These are phyloP conservation scores for Aphodius granarius DNA, from an alignment of 2,888 invertebrate species.

Conservation along the genomic window DNA sequence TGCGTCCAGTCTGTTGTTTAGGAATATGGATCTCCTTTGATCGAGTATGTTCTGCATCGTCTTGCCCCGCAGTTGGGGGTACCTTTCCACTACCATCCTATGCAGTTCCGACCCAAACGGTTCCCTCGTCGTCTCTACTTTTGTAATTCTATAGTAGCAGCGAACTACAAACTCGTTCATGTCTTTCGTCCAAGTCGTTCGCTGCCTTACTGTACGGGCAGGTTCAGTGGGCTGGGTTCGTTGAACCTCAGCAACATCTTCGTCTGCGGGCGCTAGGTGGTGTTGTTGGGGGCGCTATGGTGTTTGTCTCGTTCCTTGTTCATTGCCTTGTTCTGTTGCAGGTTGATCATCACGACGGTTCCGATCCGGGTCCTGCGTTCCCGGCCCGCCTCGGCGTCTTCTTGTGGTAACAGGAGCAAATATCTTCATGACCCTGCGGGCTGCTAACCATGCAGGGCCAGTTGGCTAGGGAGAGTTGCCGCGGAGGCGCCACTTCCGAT, in stretches of 20 bases:
- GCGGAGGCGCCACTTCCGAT: too few species aligned
- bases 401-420: too few species aligned
- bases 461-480: too few species aligned
- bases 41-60: constrained; percentile 10
- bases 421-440: too few species aligned
- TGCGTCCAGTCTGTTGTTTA: neutral
- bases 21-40: neutral
- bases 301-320: neutral
- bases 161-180: neutral
- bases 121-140: neutral
- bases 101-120: neutral
- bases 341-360: constrained; percentile 17
- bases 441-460: too few species aligned
- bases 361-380: constrained; percentile 22
- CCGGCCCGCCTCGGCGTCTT: constrained; percentile 15
- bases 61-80: neutral
- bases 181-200: too few species aligned
- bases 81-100: neutral
- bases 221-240: too few species aligned
- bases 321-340: constrained; percentile 16
- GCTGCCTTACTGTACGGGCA: too few species aligned
- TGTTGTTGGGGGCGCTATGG: neutral
- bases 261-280: neutral
- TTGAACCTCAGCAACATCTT: too few species aligned
- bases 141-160: constrained; percentile 14